Evolutionary conservation across 2,113 vertebrate species (phyloP), one percentile per base, ranked within the genome.

Genomic region (Lycocorax pyrrhopterus): DNA sequence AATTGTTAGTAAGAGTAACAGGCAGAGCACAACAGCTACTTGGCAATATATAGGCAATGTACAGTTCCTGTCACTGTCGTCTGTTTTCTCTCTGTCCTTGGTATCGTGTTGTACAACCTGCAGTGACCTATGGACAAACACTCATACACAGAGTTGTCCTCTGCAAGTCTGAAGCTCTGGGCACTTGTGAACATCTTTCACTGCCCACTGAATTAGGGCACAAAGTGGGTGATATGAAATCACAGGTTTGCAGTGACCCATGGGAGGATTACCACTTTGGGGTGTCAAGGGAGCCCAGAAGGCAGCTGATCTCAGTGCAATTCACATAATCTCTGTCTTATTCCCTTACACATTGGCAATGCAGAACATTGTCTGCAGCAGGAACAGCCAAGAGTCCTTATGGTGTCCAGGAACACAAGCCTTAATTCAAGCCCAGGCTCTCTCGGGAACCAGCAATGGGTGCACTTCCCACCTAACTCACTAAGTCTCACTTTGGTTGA

Each of bases 141-240:
- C 2, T 46, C 29, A 17, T 3, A 10, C 22, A 69, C 15, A 29
- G 20, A 77, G 9, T 10, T 1, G 0, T 55, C 39, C 33, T 33
- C 39, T 33, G 33, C 25, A 17, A 23, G 23, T 25, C 59, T 69
- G 66, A 78, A 84, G 32, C 21, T 62, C 47, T 26, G 20, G 13
- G 22, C 18, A 39, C 30, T 55, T 56, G 12, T 7, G 72, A 93
- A 23, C 9, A 22, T 30, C 53, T 41, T 75, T 46, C 53, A 68
- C 13, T 62, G 16, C 17, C 35, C 0, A 1, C 20, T 72, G 56
- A 75, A 35, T 46, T 33, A 55, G 10, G 13, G 13, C 21, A 47
- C 63, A 23, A 46, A 76, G 39, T 19, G 58, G 33, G 39, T 39
- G 4, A 33, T 60, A 30, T 68, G 49, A 73, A 76, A 76, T 79